Base-by-base conservation (phyloP, 2,797 vertebrate genomes). In the Coilia nasus region DNA sequence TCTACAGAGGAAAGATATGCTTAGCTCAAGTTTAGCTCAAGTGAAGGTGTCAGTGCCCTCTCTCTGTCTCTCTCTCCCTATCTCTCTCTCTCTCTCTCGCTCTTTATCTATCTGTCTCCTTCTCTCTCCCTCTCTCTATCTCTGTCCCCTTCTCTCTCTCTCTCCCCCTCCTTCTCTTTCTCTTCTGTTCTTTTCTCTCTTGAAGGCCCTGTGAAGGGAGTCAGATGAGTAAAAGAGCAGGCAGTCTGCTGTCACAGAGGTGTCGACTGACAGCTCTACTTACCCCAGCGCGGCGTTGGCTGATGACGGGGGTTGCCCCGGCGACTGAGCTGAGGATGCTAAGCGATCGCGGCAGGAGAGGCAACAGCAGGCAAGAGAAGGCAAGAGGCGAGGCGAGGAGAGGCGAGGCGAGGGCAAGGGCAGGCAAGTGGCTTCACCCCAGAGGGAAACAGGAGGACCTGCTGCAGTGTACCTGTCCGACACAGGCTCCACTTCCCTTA, bases 271-370 rank as follows among this genome's bases (percentile, higher is more conserved):
- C 83, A 71, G 21, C 83, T 60, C 86, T 85, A 93, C 93, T 93
- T 89, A 94, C 93, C 93, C 92, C 93, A 94, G 93, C 86, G 82
- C 89, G 88, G 83, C 82, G 83, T 89, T 31, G 90, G 85, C 89
- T 83, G 89, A 85, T 78, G 89, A 85, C 83, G 86, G 85, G 57
- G 57, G 93, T 95, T 93, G 89, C 94, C 83, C 75, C 90, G 89
- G 92, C 91, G 94, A 95, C 94, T 86, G 78, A 85, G 83, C 50
- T 10, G 57, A 92, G 88, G 92, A 94, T 93, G 92, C 93, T 92
- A 85, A 25, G 81, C 78, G 50, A 6, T 56, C 88, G 87, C 71
- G 1, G 17, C 67, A 75, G 28, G 28, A 17, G 21, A 35, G 67
- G 67, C 67, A 17, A 35, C 28, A n/a, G n/a, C n/a, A n/a, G n/a